Evolutionary conservation across 2,113 vertebrate species (phyloP).

Genomic region (Caretta caretta): DNA sequence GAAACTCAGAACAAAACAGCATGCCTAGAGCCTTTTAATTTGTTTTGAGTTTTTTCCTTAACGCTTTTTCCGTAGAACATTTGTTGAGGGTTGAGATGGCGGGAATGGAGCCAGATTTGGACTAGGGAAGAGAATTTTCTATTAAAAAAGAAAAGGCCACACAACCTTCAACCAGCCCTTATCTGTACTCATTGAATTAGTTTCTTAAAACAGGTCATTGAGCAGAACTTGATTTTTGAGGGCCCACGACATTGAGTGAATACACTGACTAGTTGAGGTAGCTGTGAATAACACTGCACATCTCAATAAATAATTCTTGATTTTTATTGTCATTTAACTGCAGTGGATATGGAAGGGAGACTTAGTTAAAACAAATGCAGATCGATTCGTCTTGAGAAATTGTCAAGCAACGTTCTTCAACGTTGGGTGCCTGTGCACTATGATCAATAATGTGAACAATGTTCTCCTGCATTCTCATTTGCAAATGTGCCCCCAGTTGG

Average conservation of each 20-base stretch:
- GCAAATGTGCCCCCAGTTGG: conserved; percentile 40
- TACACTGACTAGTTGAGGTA: conserved; percentile 6
- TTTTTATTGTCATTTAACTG: conserved; percentile 68
- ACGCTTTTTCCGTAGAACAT: neutral
- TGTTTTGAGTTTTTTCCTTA: neutral
- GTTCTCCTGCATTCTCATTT: conserved; percentile 46
- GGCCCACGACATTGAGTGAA: neutral
- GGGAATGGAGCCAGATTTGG: neutral
- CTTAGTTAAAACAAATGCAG: conserved; percentile 72
- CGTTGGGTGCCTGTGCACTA: conserved; percentile 66
- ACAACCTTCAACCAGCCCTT: neutral
- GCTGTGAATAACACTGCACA: conserved; percentile 47
- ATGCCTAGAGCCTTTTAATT: no score
- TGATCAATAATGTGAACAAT: conserved; percentile 70
- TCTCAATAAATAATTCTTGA: conserved; percentile 72
- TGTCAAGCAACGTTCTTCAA: conserved; percentile 63
- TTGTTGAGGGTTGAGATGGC: neutral
- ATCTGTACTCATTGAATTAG: neutral
- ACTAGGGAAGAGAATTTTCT: neutral
- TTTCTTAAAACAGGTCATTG: neutral
- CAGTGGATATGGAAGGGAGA: conserved; percentile 62
- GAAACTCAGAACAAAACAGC: neutral
- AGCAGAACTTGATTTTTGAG: neutral
- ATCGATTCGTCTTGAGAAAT: conserved; percentile 42
- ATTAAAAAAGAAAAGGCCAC: neutral